Evolutionary conservation across 2,797 vertebrate species (phyloP).

Genomic region (Phataginus tetradactyla): DNA sequence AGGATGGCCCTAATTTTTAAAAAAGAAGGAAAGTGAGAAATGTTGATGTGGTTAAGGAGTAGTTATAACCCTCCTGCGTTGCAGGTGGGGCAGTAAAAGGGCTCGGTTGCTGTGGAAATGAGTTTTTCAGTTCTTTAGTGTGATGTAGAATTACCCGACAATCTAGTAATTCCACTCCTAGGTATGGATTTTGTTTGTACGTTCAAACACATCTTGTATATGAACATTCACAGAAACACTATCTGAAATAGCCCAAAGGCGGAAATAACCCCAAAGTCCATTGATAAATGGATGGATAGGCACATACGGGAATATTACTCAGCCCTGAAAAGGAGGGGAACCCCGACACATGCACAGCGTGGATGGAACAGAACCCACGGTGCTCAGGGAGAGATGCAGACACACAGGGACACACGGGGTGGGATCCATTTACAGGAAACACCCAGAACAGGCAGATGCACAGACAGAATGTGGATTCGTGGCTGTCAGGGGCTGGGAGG

Average conservation of each 20-base stretch:
- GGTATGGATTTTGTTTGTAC: too few species aligned
- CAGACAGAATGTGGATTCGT: not conserved
- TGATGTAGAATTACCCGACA: not conserved
- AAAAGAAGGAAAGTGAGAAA: too few species aligned
- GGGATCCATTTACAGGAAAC: not conserved
- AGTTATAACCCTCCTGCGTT: not conserved
- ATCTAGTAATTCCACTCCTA: not conserved
- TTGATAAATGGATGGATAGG: not conserved
- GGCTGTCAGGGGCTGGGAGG: not conserved
- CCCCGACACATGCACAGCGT: fast-evolving
- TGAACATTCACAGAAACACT: not conserved
- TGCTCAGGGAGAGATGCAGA: not conserved
- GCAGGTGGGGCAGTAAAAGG: too few species aligned
- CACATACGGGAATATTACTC: not conserved
- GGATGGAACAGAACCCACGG: too few species aligned
- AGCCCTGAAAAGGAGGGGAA: not conserved
- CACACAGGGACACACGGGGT: too few species aligned
- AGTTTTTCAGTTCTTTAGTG: not conserved
- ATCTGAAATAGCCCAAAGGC: not conserved
- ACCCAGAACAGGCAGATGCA: not conserved
- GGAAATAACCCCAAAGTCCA: not conserved
- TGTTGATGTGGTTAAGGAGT: fast-evolving
- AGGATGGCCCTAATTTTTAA: not conserved
- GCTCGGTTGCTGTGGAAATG: not conserved
- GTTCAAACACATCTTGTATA: not conserved